These are phyloP conservation scores for Ametastegia equiseti DNA, from an alignment of 2,888 invertebrate species.

Conservation along the genomic window DNA sequence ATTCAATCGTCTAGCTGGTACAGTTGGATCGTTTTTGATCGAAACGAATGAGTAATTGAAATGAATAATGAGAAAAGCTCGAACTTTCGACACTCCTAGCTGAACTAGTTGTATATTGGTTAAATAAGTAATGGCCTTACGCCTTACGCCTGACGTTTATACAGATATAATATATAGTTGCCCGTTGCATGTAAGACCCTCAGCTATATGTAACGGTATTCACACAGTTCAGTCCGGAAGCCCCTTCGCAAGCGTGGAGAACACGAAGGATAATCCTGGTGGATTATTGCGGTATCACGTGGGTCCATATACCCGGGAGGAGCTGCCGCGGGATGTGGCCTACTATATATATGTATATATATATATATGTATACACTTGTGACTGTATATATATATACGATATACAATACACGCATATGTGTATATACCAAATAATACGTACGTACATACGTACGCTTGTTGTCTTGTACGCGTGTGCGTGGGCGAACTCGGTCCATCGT, in stretches of 20 bases:
- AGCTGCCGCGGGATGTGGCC: constrained; percentile 62
- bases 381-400: constrained; percentile 49
- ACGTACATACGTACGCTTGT: background rate
- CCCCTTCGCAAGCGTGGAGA: constrained; percentile 60
- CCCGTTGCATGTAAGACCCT: constrained; percentile 34
- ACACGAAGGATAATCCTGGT: constrained; percentile 74
- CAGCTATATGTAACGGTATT: constrained; percentile 30
- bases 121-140: background rate
- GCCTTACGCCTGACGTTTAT: background rate
- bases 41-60: background rate
- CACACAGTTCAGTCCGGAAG: constrained; percentile 58
- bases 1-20: background rate
- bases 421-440: constrained; percentile 60
- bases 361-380: constrained; percentile 46
- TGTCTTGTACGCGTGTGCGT: constrained; percentile 23
- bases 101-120: background rate
- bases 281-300: constrained; percentile 76
- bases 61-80: too few relatives aligned
- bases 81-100: background rate
- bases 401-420: constrained; percentile 63
- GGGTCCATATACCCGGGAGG: constrained; percentile 72
- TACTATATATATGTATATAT: constrained; percentile 44
- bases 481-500: background rate
- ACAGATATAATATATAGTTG: constrained; percentile 2
- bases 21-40: background rate